Base-by-base conservation (phyloP, 2,888 invertebrate species). In the Eupithecia vulgata region DNA sequence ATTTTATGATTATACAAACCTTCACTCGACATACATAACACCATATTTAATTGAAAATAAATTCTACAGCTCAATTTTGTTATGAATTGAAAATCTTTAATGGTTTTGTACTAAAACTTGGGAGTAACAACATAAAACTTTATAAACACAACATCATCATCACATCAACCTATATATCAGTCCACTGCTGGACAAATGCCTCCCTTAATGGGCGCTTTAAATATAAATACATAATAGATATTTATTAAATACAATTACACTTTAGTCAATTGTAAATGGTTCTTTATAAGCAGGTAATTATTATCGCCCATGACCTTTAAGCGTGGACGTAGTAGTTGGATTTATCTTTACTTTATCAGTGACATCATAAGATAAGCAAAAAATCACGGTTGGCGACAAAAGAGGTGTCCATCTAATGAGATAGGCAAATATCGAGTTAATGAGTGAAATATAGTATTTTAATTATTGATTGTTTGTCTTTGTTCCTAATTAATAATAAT, bases 351-450 rank as follows among this genome's bases (percentile, higher is more conserved):
- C 65, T 61, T 37, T 62, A 68, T 72, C 48, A 65, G 61, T 65
- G 25, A 65, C 37, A 37, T 65, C 40, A 71, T 35, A n/a, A 68
- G 72, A 68, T 72, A 68, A 4, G 48, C 30, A 25, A 64, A 57
- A 66, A 64, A 74, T 69, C 66, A 69, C 74, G 34, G 66, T 48
- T 66, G 45, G 65, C 40, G 65, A 65, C 65, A 25, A 40, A 21
- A 12, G 25, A 65, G 35, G n/a, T 30, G 17, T 37, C 42, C 25
- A 65, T 65, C 65, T 65, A 64, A 40, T 64, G 34, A n/a, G 37
- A 40, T 65, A 12, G 40, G 40, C 40, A 40, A 65, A 65, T 42
- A 64, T 37, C 34, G 10, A 64, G 35, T 7, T 25, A 30, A 59
- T 21, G 4, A 59, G 59, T 25, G 40, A 40, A n/a, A 8, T 8